These are phyloP conservation scores for Eurytoma adleriae DNA, from an alignment of 2,888 invertebrate genomes.

Conservation along the genomic window DNA sequence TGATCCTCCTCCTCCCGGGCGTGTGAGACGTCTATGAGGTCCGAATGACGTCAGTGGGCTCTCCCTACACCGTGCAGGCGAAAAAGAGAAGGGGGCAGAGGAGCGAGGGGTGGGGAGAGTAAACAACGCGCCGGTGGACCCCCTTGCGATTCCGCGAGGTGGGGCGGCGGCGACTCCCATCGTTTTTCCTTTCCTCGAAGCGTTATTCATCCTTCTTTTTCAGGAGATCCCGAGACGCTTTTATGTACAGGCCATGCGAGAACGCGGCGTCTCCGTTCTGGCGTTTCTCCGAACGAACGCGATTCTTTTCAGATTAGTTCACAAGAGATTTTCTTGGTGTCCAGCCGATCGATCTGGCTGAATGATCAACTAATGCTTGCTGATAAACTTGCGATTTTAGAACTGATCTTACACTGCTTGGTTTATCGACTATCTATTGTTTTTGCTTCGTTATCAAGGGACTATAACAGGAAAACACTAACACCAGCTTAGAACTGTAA, in stretches of 20 bases:
- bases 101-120: neutral
- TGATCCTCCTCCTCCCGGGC: neutral
- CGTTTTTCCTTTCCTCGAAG: slow-evolving; percentile 21
- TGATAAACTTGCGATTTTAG: too few relatives aligned
- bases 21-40: neutral
- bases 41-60: slow-evolving; percentile 11
- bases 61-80: neutral
- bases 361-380: neutral
- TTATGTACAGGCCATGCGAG: neutral
- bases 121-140: slow-evolving; percentile 9
- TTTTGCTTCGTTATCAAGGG: too few relatives aligned
- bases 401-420: too few relatives aligned
- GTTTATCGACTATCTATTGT: too few relatives aligned
- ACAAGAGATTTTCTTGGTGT: neutral
- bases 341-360: neutral
- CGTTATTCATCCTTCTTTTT: slow-evolving; percentile 21
- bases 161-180: slow-evolving; percentile 2
- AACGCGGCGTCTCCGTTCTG: neutral
- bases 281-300: neutral
- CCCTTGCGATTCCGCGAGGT: slow-evolving; percentile 13
- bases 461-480: too few relatives aligned
- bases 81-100: neutral
- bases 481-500: too few relatives aligned
- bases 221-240: slow-evolving; percentile 7
- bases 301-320: slow-evolving; percentile 17